Evolutionary conservation across 1,140 invertebrate species (phyloP).

Genomic region (Ceratosolen solmsi): DNA sequence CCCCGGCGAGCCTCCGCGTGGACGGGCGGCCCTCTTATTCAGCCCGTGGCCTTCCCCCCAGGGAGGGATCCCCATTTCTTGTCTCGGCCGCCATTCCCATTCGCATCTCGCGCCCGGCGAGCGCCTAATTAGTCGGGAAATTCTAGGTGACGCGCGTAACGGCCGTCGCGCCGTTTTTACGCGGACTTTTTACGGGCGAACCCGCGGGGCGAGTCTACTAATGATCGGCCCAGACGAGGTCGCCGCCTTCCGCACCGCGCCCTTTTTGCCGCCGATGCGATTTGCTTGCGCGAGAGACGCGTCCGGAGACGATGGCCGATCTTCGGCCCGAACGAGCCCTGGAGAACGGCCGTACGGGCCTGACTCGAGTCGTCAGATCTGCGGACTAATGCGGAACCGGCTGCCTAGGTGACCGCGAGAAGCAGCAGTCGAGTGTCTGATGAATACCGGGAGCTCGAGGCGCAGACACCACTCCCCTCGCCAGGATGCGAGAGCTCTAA

Average conservation of each 20-base stretch:
- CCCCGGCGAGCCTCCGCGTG: neutral
- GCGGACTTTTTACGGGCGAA: neutral
- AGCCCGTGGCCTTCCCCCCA: neutral
- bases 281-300: neutral
- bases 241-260: too few species aligned
- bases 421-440: too few species aligned
- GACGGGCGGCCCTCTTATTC: neutral
- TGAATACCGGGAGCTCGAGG: too few species aligned
- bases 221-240: constrained; percentile 23
- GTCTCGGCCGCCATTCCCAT: constrained; percentile 9
- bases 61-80: neutral
- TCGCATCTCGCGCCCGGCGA: constrained; percentile 41
- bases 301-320: too few species aligned
- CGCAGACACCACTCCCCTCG: too few species aligned
- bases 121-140: constrained; percentile 41
- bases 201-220: constrained; percentile 10
- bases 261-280: neutral
- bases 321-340: too few species aligned
- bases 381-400: too few species aligned
- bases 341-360: too few species aligned
- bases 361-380: too few species aligned
- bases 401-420: too few species aligned
- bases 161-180: constrained; percentile 29
- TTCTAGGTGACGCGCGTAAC: constrained; percentile 44
- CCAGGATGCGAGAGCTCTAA: too few species aligned